A percentile compares a stretch with the other conserved stretches of the same genome.
Evolutionary conservation across 1,140 invertebrate species (phyloP).

Genomic region (Zaprionus nigranus): DNA sequence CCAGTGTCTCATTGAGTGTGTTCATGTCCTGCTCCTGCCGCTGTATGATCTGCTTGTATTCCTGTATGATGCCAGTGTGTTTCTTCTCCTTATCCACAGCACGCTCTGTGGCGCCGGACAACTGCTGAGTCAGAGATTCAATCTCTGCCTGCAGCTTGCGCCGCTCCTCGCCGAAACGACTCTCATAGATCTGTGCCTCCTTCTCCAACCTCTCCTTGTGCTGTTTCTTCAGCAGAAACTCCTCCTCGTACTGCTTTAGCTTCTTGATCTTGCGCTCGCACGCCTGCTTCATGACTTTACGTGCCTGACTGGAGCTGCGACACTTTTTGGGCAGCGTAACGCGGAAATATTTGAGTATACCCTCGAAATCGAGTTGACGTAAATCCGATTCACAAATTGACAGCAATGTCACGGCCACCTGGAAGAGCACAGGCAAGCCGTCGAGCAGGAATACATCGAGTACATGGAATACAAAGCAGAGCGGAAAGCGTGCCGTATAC

Average conservation of each 20-base stretch:
- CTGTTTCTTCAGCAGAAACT: conserved; percentile 93
- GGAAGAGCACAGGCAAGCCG: conserved; percentile 97
- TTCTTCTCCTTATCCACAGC: conserved; percentile 90
- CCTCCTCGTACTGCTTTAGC: conserved; percentile 97
- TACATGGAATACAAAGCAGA: conserved; percentile 98
- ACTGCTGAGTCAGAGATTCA: conserved; percentile 92
- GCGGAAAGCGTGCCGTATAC: conserved; percentile 98
- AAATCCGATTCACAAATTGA: conserved; percentile 97
- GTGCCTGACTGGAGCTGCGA: conserved; percentile 94
- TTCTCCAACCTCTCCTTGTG: conserved; percentile 91
- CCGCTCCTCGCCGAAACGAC: conserved; percentile 90
- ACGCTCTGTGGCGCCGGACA: conserved; percentile 89
- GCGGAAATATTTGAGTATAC: conserved; percentile 97
- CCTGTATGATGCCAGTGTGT: conserved; percentile 91
- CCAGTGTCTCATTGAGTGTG: conserved; percentile 86
- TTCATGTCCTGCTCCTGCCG: conserved; percentile 94
- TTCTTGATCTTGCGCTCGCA: conserved; percentile 97
- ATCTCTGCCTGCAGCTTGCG: conserved; percentile 92
- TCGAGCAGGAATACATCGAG: conserved; percentile 97
- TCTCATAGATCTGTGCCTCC: conserved; percentile 86
- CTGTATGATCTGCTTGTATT: conserved; percentile 97
- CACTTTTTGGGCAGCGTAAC: conserved; percentile 98
- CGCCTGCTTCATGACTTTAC: conserved; percentile 94
- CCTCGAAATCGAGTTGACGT: conserved; percentile 97
- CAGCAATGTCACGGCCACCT: conserved; percentile 96